Evolutionary conservation across 2,113 vertebrate species (phyloP).

Genomic region (Coptodon bakossiorum): DNA sequence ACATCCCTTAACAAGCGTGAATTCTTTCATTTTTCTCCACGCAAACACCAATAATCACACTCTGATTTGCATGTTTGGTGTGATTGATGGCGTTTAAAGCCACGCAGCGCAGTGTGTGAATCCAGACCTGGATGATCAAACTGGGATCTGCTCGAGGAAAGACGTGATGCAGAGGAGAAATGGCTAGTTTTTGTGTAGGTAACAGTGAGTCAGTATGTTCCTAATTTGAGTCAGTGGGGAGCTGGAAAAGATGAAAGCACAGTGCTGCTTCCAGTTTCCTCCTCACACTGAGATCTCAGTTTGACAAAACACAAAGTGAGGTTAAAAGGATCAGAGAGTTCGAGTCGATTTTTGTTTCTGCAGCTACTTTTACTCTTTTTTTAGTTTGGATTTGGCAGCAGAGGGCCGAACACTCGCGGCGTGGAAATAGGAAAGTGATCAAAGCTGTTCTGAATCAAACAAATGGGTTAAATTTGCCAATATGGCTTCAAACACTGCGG

Average conservation of each 20-base stretch:
- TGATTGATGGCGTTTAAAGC: background rate
- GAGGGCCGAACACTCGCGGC: background rate
- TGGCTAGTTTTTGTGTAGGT: background rate
- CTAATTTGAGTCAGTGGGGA: slow-evolving; percentile 37
- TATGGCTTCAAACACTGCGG: background rate
- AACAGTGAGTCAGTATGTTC: background rate
- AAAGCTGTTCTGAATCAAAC: background rate
- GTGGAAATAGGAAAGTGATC: background rate
- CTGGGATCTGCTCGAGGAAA: background rate
- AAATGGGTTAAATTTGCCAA: background rate
- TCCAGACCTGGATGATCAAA: background rate
- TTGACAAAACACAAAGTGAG: slow-evolving; percentile 16
- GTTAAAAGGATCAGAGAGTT: background rate
- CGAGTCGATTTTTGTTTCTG: background rate
- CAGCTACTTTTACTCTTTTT: background rate
- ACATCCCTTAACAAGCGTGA: background rate
- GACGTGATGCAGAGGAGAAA: background rate
- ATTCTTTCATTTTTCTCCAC: background rate
- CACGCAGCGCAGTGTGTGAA: background rate
- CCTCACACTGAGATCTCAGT: slow-evolving; percentile 19
- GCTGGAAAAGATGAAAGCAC: slow-evolving; percentile 36
- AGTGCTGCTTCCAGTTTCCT: slow-evolving; percentile 38
- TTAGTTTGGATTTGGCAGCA: background rate
- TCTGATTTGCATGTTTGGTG: background rate
- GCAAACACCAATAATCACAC: background rate